Base-by-base conservation (phyloP, 1,140 invertebrate genomes). In the Diorhabda sublineata region DNA sequence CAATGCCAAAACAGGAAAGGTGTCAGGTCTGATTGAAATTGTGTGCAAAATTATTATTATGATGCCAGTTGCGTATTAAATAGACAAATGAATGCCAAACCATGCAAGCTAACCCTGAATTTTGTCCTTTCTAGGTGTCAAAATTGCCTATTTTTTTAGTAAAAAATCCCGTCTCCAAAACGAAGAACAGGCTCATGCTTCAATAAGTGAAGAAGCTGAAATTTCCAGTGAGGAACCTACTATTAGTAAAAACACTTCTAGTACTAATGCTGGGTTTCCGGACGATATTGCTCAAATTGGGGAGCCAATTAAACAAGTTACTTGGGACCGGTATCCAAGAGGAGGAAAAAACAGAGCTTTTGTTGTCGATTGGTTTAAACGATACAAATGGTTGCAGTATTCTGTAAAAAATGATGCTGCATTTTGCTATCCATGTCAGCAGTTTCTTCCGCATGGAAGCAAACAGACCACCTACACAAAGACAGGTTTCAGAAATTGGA, bases 391-490 rank as follows among this genome's bases (percentile, higher is more conserved):
- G 61, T n/a, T 64, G 43, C 42, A 64, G 42, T 64, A 64, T 64
- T 64, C 61, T 9, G 45, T 44, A 64, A 41, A n/a, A 44, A 8
- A 9, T n/a, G 61, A 64, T n/a, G 61, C 61, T 11, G 61, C 61
- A 9, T 64, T 64, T 66, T 66, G 64, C 45, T 66, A 66, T 57
- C 43, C 64, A 58, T 66, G 52, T 57, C 64, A 45, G 45, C 64
- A 66, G 57, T 66, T 66, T 66, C 64, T 41, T 5, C 52, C 64
- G 0, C 2, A 44, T 56, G 11, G 11, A 11, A 11, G 11, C 11
- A 11, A 11, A 11, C 11, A 11, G 11, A 11, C 11, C 11, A 11
- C 11, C 0, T 11, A 11, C 11, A 11, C 11, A 11, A 11, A 0
- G 11, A 11, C 11, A 11, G 11, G 11, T 11, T 11, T 11, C 11